These are phyloP conservation scores for Alethe castanea DNA, from an alignment of 2,113 vertebrate genomes.

Conservation along the genomic window DNA sequence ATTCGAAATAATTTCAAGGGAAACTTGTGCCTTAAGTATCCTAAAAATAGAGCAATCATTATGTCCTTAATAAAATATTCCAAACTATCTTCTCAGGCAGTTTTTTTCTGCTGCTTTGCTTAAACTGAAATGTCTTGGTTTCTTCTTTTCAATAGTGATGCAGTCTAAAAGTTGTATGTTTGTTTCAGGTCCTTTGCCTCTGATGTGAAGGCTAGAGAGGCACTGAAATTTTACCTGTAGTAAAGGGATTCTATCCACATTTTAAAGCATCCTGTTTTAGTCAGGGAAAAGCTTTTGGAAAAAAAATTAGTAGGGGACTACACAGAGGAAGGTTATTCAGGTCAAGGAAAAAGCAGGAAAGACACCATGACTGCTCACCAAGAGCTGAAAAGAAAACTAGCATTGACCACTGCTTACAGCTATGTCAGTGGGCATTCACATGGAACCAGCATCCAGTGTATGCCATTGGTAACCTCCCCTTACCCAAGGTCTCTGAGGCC, in stretches of 20 bases:
- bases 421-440: fast-evolving
- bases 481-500: neutral
- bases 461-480: neutral
- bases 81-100: neutral
- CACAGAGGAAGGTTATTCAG: neutral
- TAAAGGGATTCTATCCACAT: neutral
- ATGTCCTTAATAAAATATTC: neutral
- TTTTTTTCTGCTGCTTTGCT: neutral
- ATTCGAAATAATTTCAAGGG: neutral
- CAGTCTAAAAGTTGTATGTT: neutral
- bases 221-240: neutral
- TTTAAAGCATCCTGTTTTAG: neutral
- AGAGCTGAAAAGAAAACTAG: neutral
- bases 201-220: neutral
- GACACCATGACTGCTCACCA: neutral
- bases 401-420: neutral
- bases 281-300: neutral
- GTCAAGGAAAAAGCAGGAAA: neutral
- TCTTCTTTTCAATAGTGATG: neutral
- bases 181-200: neutral
- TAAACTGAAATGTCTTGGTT: neutral
- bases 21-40: neutral
- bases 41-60: neutral
- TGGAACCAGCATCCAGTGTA: neutral
- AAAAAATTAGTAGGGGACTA: neutral